Base-by-base conservation (phyloP, 2,888 invertebrate species). In the Priapulus caudatus region DNA sequence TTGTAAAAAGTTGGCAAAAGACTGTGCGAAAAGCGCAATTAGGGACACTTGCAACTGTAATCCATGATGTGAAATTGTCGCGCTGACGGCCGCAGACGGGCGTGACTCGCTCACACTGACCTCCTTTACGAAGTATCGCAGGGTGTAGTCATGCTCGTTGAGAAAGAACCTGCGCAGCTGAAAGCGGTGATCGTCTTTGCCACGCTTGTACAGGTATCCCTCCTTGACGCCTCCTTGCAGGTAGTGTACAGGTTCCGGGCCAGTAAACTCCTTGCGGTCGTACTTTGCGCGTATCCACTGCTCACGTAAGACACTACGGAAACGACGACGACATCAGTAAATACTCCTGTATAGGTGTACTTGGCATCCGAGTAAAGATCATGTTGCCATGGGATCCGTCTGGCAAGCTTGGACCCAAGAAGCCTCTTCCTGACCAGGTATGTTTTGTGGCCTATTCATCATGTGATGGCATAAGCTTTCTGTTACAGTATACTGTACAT, bases 371-470 rank as follows among this genome's bases (percentile, higher is more conserved):
- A 78, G 87, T 93, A 1, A 98, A 98, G 76, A 98, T 98, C 74
- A 99, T 98, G 98, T 81, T 98, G 75, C 95, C 95, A 44, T 93
- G 90, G 82, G 98, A 98, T 77, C 86, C 91, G 56, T 84, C 83
- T 71, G 97, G 97, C 74, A 95, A 97, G 78, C 88, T 83, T 66
- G 98, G 97, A 51, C 97, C 97, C 60, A 93, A 92, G 80, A 86
- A 85, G 72, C 95, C 95, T 3, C 81, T 98, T 68, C 98, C 98
- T 48, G 98, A 98, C 74, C 88, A 93, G 74, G 92, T 98, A n/a
- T n/a, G n/a, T n/a, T n/a, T n/a, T n/a, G n/a, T n/a, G n/a, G n/a
- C n/a, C n/a, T n/a, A n/a, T 44, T n/a, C n/a, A n/a, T n/a, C n/a
- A n/a, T n/a, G n/a, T n/a, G n/a, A n/a, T n/a, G n/a, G n/a, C n/a